These are phyloP conservation scores for Zalophus californianus DNA, from an alignment of 2,797 vertebrate genomes.

Conservation along the genomic window DNA sequence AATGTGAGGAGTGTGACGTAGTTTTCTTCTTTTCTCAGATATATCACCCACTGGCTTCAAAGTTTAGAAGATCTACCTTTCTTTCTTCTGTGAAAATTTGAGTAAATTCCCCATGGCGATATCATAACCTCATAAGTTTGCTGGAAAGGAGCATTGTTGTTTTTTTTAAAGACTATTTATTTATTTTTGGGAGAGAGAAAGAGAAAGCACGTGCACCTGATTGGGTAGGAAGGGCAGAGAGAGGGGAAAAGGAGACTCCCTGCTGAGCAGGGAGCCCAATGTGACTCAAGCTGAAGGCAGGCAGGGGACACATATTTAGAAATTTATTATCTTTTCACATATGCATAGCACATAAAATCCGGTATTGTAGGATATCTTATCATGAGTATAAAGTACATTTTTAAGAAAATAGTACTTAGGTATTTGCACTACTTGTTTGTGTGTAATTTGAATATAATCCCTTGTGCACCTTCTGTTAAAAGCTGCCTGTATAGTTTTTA, in stretches of 20 bases:
- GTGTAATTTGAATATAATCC: not conserved
- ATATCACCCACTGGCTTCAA: not conserved
- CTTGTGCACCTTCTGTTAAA: not conserved
- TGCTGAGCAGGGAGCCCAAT: not conserved
- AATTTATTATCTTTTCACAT: not conserved
- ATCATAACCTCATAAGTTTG: not conserved
- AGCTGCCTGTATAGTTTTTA: not conserved
- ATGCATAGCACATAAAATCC: not conserved
- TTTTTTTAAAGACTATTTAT: not conserved
- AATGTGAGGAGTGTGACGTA: not conserved
- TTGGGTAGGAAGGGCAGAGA: not conserved
- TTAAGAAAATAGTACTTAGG: not conserved
- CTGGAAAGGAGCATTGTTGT: not conserved
- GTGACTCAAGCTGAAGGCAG: not conserved
- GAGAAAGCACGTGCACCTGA: not conserved
- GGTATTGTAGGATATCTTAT: not conserved
- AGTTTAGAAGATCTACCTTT: not conserved
- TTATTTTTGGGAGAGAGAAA: not conserved
- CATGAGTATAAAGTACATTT: not conserved
- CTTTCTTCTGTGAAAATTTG: not conserved
- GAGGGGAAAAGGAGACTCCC: not conserved
- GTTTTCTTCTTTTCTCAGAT: not conserved
- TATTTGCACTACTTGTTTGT: not conserved
- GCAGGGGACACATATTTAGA: not conserved
- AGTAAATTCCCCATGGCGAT: not conserved